Percentiles rank a stretch among this genome's conserved stretches.
phyloP scores from a whole-genome alignment of 2,113 vertebrate species.

The Neoarius graeffei region DNA sequence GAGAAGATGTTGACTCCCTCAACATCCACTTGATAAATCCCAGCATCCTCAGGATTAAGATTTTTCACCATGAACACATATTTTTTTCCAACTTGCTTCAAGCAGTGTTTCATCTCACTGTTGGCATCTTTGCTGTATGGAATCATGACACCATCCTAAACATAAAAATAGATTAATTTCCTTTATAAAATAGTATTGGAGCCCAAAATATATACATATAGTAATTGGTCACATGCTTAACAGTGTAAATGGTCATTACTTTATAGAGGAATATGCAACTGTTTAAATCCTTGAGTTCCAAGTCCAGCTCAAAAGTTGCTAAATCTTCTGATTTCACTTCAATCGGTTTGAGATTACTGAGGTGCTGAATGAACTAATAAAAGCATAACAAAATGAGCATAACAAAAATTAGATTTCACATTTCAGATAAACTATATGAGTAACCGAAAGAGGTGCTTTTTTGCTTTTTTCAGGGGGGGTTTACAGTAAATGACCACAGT shows the following conservation, averaged over 20 bases:
- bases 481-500: neutral
- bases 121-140: slow-evolving; percentile 62
- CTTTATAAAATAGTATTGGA: neutral
- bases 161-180: neutral
- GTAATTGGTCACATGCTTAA: neutral
- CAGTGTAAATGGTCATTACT: slow-evolving; percentile 64
- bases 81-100: slow-evolving; percentile 79
- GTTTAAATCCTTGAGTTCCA: slow-evolving; percentile 80
- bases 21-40: slow-evolving; percentile 85
- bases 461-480: neutral
- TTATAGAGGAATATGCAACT: slow-evolving; percentile 87
- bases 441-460: too few species aligned
- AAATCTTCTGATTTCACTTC: slow-evolving; percentile 70
- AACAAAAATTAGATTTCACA: neutral
- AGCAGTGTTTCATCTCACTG: slow-evolving; percentile 67
- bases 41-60: slow-evolving; percentile 77
- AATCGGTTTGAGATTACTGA: slow-evolving; percentile 78
- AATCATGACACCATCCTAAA: slow-evolving; percentile 81
- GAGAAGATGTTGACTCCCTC: slow-evolving; percentile 83
- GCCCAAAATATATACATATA: neutral
- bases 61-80: slow-evolving; percentile 81
- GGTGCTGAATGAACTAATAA: slow-evolving; percentile 74
- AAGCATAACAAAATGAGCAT: neutral
- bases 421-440: neutral
- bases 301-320: slow-evolving; percentile 81